Conservation (phyloP, 2,113 vertebrate genomes). For the Petaurus breviceps region DNA sequence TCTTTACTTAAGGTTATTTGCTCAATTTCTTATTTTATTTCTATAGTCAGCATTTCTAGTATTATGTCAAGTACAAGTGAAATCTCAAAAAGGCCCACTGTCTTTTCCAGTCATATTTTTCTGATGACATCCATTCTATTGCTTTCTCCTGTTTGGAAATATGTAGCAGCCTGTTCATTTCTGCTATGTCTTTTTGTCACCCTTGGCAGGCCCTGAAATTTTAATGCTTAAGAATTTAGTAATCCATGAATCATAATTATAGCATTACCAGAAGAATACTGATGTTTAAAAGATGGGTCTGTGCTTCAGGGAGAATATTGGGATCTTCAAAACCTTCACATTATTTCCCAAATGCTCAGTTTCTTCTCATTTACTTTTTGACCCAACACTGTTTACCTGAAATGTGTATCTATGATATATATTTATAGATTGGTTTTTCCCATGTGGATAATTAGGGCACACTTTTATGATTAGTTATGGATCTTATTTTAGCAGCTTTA, state of each 20-base stretch:
- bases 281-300: not conserved
- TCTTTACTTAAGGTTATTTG: too few species aligned
- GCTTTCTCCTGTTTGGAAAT: not conserved
- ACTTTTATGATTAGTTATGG: not conserved
- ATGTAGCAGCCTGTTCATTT: not conserved
- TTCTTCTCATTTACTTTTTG: not conserved
- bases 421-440: not conserved
- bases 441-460: not conserved
- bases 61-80: not conserved
- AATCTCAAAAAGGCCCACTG: not conserved
- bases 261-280: not conserved
- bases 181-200: not conserved
- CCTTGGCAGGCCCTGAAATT: not conserved
- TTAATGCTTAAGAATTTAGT: not conserved
- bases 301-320: not conserved
- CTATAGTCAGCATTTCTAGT: not conserved
- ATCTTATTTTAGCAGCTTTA: not conserved
- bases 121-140: not conserved
- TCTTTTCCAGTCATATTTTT: not conserved
- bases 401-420: not conserved
- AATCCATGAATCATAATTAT: not conserved
- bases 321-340: not conserved
- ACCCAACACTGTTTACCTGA: not conserved
- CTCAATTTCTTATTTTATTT: not conserved
- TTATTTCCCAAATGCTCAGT: not conserved